Evolutionary conservation across 2,797 vertebrate species (phyloP).

Genomic region (Buphagus erythrorhynchus): DNA sequence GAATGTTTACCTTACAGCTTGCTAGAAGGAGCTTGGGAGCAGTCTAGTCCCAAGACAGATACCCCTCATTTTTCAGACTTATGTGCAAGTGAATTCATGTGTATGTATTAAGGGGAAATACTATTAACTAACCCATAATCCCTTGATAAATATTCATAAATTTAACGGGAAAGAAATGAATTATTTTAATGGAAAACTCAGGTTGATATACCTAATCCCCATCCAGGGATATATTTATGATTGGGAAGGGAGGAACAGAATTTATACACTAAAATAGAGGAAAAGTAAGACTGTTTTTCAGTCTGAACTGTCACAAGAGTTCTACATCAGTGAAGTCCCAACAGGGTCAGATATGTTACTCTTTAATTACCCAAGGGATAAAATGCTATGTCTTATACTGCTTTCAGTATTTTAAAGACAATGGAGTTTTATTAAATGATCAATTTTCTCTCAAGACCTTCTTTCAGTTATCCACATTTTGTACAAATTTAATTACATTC

Average conservation of each 20-base stretch:
- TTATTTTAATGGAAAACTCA: background rate
- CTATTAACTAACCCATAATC: background rate
- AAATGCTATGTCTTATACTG: background rate
- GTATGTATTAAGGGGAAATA: background rate
- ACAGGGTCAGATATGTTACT: background rate
- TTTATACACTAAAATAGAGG: background rate
- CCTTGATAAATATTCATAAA: constrained; percentile 25
- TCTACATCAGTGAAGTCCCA: background rate
- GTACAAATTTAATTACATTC: background rate
- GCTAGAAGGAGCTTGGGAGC: background rate
- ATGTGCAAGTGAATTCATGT: background rate
- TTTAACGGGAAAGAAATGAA: background rate
- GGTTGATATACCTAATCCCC: background rate
- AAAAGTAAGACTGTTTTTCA: background rate
- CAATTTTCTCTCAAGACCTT: background rate
- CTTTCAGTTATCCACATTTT: background rate
- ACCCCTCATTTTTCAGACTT: background rate
- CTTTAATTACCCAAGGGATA: background rate
- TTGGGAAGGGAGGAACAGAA: background rate
- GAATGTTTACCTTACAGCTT: background rate
- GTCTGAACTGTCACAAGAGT: background rate
- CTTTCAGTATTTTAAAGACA: background rate
- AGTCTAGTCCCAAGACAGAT: background rate
- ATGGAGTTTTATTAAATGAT: background rate
- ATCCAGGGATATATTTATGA: constrained; percentile 1